Evolutionary conservation across 1,140 invertebrate genomes (phyloP), one percentile per base, ranked within the genome.

Genomic region (Coptotermes formosanus): DNA sequence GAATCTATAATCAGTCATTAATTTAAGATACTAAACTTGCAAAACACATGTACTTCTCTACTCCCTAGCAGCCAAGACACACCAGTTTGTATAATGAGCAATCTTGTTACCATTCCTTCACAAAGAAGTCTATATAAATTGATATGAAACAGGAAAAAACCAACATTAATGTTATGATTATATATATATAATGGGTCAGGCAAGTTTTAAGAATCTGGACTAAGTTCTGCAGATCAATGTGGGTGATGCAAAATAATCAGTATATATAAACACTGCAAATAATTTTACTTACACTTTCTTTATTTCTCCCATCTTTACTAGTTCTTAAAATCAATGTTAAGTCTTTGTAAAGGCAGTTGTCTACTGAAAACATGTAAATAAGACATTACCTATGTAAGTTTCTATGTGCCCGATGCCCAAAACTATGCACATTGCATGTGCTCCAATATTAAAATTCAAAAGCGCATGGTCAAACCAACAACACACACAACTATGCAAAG

Each of bases 21-120:
- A 75, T 75, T 75, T 75, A 75, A 75, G 25, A 75, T 75, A 75
- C n/a, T 75, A 75, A 75, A 75, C 64, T 30, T 75, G 64, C 64
- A 75, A 75, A 75, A 75, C 64, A 75, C 64, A 75, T 23, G 21
- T 64, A 64, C 64, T 75, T 75, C n/a, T 75, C 64, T 75, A 75
- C n/a, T 75, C 25, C 8, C 64, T 75, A 75, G 64, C n/a, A 14
- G 64, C 64, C 64, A 75, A 30, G 64, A 11, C n/a, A 75, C 21
- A 23, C 64, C 64, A 75, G 30, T 75, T 75, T 75, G 25, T 30
- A 75, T 75, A 25, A 75, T 75, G 64, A 75, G 64, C 64, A 75
- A 75, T 75, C 64, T 30, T 75, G n/a, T 75, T 75, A 75, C 64
- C n/a, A 30, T n/a, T n/a, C 59, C 59, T 64, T 7, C 59, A 64